Base-by-base conservation (phyloP, 2,888 invertebrate genomes). In the Candidula unifasciata region DNA sequence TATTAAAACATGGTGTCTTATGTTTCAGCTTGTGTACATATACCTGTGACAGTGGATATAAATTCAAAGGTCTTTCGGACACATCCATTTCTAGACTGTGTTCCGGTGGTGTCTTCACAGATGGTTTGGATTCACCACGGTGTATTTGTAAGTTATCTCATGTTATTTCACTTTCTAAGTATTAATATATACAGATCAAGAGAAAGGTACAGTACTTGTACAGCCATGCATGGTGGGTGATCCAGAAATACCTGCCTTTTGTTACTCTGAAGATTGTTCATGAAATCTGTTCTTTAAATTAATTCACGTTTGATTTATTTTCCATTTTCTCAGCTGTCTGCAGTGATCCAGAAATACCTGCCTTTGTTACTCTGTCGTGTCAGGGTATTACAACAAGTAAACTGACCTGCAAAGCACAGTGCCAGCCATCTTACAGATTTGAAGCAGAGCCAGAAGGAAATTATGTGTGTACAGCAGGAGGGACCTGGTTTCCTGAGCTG, bases 131-230 rank as follows among this genome's bases (percentile, higher is more conserved):
- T 30, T 5, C 30, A 10, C 44, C 52, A 54, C 6, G 27, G 18
- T 80, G 80, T 80, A 30, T 80, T 52, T 69, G 80, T 80, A 80
- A 80, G 80, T 80, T n/a, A n/a, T n/a, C n/a, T n/a, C n/a, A n/a
- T n/a, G n/a, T n/a, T n/a, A n/a, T n/a, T n/a, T n/a, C n/a, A n/a
- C n/a, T n/a, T n/a, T n/a, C n/a, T n/a, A n/a, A n/a, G n/a, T n/a
- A n/a, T n/a, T n/a, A n/a, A n/a, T n/a, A n/a, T n/a, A n/a, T n/a
- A n/a, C n/a, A n/a, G n/a, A n/a, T n/a, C n/a, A n/a, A n/a, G n/a
- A n/a, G n/a, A n/a, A n/a, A n/a, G n/a, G n/a, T n/a, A n/a, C n/a
- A n/a, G n/a, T n/a, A n/a, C n/a, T n/a, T n/a, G n/a, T n/a, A n/a
- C n/a, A n/a, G n/a, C n/a, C n/a, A n/a, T n/a, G n/a, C n/a, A n/a